Evolutionary conservation across 2,797 vertebrate genomes (phyloP), one percentile per base, ranked within the genome.

Genomic region (Sebastes variabilis): DNA sequence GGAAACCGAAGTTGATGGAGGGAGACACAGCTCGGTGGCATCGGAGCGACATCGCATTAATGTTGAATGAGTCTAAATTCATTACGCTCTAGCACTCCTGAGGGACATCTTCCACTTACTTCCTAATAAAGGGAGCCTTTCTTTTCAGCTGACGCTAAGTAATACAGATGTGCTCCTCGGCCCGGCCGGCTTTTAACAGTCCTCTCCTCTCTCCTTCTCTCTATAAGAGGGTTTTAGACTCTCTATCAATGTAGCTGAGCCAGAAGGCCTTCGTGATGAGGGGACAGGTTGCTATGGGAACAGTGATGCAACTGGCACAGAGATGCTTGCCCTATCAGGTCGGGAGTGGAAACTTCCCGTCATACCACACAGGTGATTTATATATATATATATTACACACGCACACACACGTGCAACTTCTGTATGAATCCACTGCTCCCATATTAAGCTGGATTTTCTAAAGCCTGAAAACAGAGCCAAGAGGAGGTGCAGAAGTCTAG

Each of bases 31-130:
- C 87, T 87, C 54, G 13, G 86, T 88, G 88, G 83, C 87, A 82
- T 72, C 4, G 38, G 72, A 80, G 81, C 49, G 60, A 87, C 88
- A 77, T 87, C 22, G 25, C 88, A 90, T 93, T 89, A 90, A 90
- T 90, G 89, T 82, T 85, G 87, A 90, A 91, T 84, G 90, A 86
- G 81, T 80, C 82, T 88, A 92, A 93, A 92, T 93, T 94, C 92
- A 93, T 93, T 92, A 90, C 61, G 77, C 82, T 86, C 72, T 12
- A 88, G 77, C 90, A 77, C 90, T 94, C 93, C 89, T 80, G 54
- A 75, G 92, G 88, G 91, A 92, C 87, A 80, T 89, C 87, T 89
- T 89, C 89, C 89, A 90, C 91, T 92, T 86, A 79, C 81, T 68
- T 75, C 75, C 90, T 90, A 91, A 93, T 93, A 93, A 93, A 94